Evolutionary conservation across 2,113 vertebrate genomes (phyloP), one percentile per base, ranked within the genome.

Genomic region (Scytalopus superciliaris): DNA sequence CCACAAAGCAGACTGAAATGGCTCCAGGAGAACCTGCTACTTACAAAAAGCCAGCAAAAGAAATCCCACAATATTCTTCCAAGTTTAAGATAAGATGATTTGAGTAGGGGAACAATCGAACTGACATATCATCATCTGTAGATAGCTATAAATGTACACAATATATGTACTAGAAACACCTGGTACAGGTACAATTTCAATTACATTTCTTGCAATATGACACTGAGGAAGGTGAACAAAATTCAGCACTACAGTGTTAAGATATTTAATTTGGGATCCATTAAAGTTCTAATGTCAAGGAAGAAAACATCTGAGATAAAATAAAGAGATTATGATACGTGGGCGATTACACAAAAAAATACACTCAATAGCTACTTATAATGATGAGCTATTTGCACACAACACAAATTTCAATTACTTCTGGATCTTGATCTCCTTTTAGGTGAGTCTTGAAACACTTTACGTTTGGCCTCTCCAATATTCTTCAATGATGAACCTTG

Each of bases 341-440:
- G 77, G 77, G 91, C 3, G 53, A 79, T 86, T 92, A 95, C 88
- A 92, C 91, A 53, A 95, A 88, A 93, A 96, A 88, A 90, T 90
- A 92, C 56, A 93, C 86, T 94, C 86, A 76, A 84, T 31, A 82
- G 78, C 84, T 94, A 88, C 79, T 96, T 87, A 94, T 91, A 92
- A 96, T 90, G 83, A 93, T 77, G 33, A 93, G 89, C 75, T 78
- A 90, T 84, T 93, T 94, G 84, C 90, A 93, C 91, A 96, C 57
- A 92, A 95, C 78, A 95, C 90, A 95, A 89, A 96, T 96, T 94
- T 96, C 95, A 96, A 93, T 96, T 97, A 97, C 97, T 98, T 97
- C 97, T 95, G 95, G 96, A 97, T 96, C 97, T 97, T 94, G 94
- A 95, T 90, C 96, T 97, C 96, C 97, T 95, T 95, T 96, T 89